Evolutionary conservation across 2,113 vertebrate genomes (phyloP).

Genomic region (Macaca mulatta): DNA sequence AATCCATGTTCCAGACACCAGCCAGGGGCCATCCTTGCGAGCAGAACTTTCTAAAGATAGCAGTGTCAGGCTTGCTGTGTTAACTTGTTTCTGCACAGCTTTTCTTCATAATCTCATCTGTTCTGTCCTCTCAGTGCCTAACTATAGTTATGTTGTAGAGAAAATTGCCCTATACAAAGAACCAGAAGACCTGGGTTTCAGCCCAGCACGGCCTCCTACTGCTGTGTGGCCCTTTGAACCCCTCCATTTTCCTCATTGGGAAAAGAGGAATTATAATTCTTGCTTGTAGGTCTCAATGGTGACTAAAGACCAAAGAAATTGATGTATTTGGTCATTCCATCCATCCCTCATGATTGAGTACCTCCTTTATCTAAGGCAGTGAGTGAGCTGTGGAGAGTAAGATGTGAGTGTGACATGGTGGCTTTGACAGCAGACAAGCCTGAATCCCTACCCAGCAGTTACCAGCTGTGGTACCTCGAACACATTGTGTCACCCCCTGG

Average conservation of each 20-base stretch:
- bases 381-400: not conserved
- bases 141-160: not conserved
- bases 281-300: not conserved
- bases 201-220: not conserved
- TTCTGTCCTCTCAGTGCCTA: not conserved
- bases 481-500: not conserved
- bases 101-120: not conserved
- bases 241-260: not conserved
- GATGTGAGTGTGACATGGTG: not conserved
- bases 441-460: not conserved
- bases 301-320: not conserved
- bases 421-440: not conserved
- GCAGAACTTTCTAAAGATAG: not conserved
- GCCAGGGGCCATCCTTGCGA: not conserved
- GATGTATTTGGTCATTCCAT: not conserved
- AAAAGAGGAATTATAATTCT: not conserved
- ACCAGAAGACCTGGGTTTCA: not conserved
- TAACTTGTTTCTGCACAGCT: not conserved
- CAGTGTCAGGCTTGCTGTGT: not conserved
- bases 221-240: not conserved
- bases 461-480: not conserved
- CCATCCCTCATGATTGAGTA: not conserved
- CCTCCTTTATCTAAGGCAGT: not conserved
- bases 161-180: not conserved
- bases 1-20: not conserved